phyloP scores from a whole-genome alignment of 2,113 vertebrate genomes.

The Leucopsar rothschildi region DNA sequence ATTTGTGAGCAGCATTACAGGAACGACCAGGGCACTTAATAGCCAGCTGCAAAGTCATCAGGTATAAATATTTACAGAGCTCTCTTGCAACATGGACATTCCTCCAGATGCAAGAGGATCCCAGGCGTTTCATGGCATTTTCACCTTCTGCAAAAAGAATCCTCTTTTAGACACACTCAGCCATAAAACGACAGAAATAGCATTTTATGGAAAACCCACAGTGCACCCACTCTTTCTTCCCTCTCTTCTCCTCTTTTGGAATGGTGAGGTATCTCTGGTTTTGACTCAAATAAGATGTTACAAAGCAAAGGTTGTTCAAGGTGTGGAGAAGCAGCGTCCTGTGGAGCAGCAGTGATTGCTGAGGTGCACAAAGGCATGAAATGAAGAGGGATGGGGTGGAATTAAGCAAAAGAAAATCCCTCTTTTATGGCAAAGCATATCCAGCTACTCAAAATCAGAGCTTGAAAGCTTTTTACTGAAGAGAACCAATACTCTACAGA shows the following conservation, averaged over 20 bases:
- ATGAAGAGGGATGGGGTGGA: background rate
- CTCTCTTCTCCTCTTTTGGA: background rate
- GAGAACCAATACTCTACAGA: background rate
- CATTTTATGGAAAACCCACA: background rate
- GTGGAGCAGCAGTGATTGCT: background rate
- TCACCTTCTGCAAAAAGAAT: constrained; percentile 13
- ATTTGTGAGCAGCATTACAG: background rate
- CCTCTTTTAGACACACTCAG: background rate
- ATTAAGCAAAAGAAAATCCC: background rate
- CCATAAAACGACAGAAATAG: constrained; percentile 37
- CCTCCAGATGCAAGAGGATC: constrained; percentile 23
- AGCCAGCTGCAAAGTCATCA: constrained; percentile 46
- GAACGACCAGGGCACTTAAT: constrained; percentile 49
- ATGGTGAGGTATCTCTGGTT: background rate
- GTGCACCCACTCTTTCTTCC: fast-evolving
- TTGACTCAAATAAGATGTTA: background rate
- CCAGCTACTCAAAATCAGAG: background rate
- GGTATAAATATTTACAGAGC: constrained; percentile 69
- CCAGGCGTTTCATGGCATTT: background rate
- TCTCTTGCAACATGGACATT: constrained; percentile 41
- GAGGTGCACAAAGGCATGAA: background rate
- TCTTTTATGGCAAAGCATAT: background rate
- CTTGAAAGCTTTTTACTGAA: background rate
- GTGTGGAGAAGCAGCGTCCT: fast-evolving
- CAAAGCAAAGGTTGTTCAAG: fast-evolving